Evolutionary conservation across 2,113 vertebrate species (phyloP), one percentile per base, ranked within the genome.

Genomic region (Antechinus stuartii): DNA sequence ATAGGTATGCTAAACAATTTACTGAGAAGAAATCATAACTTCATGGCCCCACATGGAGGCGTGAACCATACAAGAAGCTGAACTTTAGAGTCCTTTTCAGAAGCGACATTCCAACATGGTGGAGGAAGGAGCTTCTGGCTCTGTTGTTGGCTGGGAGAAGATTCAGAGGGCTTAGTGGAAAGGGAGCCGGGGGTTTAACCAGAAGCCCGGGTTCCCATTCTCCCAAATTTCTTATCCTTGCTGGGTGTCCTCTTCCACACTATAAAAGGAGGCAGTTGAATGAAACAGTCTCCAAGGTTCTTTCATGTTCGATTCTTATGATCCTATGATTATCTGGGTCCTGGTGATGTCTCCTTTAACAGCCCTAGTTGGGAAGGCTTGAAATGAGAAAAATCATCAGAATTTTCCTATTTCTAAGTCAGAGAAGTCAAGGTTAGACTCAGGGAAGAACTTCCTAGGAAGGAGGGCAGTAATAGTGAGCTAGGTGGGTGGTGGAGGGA

Each of bases 21-120:
- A 52, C 50, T 10, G 9, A 52, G 50, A 52, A 52, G 4, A 52
- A 52, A 52, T 52, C 50, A 52, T 52, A 10, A 52, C 6, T 10
- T 52, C 50, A 52, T 52, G 50, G 50, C 10, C 50, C 50, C 50
- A 52, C 50, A 11, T 52, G 50, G 50, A 52, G 50, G 5, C 9
- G 10, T 52, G 50, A 52, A 52, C 50, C 50, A 50, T 50, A 50
- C 50, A 52, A 52, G 50, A 52, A 52, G 50, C 50, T 50, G 50
- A 52, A 52, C 9, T 54, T 90, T 3, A 2, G 19, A 22, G 90
- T 2, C 0, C 19, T 56, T 25, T 42, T 47, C n/a, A 1, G 5
- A 35, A 1, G 19, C 0, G 8, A 57, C 12, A 30, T 22, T 8
- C 0, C 22, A 0, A 56, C 47, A 30, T 11, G 0, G 35, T 3